Evolutionary conservation across 2,113 vertebrate genomes (phyloP), one percentile per base, ranked within the genome.

Genomic region (Neomonachus schauinslandi): DNA sequence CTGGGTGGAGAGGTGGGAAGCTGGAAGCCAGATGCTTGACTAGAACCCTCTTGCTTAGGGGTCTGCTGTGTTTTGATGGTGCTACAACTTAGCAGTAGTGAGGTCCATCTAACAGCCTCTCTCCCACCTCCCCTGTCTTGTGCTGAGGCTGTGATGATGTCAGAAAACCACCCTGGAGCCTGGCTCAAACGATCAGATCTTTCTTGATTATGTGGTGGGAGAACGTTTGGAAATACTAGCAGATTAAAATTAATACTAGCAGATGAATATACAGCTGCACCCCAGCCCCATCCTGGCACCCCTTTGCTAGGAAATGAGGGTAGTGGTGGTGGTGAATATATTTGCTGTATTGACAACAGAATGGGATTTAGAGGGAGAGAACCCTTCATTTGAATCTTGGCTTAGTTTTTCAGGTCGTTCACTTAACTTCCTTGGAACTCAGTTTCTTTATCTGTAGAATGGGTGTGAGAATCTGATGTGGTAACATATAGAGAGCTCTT

Each of bases 371-470:
- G 36, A 95, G 12, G 55, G 33, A 92, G 80, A 86, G 24, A 89
- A 59, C 76, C 19, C 22, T 63, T 90, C 77, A 59, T n/a, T 21
- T 81, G 33, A 93, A 74, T 59, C 39, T 89, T 57, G 65, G 21
- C 92, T 96, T 92, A 26, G 4, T 80, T 90, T 77, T 85, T 86
- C n/a, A 89, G 65, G 18, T 2, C 49, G 82, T 51, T 71, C 4
- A 46, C 19, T 69, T 81, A 92, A 46, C 51, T 69, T 94, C 28
- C 93, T 94, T 84, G 69, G 36, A 92, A 84, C 80, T 69, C 63
- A 57, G 42, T 83, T 95, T 81, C 42, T 94, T 79, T 31, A 84
- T 84, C 74, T 91, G n/a, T 92, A 79, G 67, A 89, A 59, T 89
- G 84, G 67, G 39, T 79, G 0, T 86, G 26, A 77, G 53, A 61